Base-by-base conservation (phyloP, 2,888 invertebrate genomes). In the Listrodromus nycthemerus region DNA sequence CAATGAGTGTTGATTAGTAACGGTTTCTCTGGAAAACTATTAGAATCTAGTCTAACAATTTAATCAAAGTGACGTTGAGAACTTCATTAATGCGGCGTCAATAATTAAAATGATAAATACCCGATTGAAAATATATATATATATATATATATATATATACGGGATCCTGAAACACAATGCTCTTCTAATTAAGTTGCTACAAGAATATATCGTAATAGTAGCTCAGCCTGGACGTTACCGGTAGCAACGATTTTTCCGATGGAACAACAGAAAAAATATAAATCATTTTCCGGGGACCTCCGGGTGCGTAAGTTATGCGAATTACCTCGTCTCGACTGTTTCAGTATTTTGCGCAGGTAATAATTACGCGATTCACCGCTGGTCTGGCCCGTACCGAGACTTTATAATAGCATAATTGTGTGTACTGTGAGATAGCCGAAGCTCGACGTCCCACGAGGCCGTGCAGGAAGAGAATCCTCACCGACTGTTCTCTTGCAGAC, bases 331-430 rank as follows among this genome's bases (percentile, higher is more conserved):
- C 70, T 58, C 75, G 61, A n/a, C 37, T 30, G 52, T 66, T 55
- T 41, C 83, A 48, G 75, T 71, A 70, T 21, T n/a, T 69, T 19
- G 58, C 58, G 67, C 66, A 48, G 78, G 76, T 76, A 83, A 80
- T 73, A 73, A 83, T 77, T 83, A 80, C 76, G 80, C 65, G 80
- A 80, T 69, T 83, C 76, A 76, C 63, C 45, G 83, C 71, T 50
- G 65, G 52, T 83, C 76, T 71, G 30, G 33, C 48, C 66, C 45
- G 55, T 24, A 69, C 50, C 37, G 63, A 80, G 71, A 80, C 76
- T 76, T 63, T 73, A 71, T 80, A 83, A 73, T 80, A 67, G 76
- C 73, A 80, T 80, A 83, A 80, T 80, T 80, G 83, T 69, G 80
- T 80, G 73, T 67, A 50, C 76, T 83, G 80, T 80, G 83, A 83